Conservation (phyloP, 1,140 invertebrate species). For the Drosophila parabipectinata region DNA sequence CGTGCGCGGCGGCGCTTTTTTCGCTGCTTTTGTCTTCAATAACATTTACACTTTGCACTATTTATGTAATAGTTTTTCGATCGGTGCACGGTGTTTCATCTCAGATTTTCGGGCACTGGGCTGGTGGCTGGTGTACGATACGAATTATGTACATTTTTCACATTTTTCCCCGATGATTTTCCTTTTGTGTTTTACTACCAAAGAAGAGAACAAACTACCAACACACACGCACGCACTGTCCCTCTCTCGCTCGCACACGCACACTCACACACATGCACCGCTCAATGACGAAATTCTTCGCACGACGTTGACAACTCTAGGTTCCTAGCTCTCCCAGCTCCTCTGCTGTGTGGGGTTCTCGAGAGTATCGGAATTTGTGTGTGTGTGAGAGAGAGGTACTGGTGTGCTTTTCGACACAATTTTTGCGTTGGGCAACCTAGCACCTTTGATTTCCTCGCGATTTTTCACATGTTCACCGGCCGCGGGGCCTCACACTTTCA, state of each 20-base stretch:
- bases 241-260: conserved; percentile 55
- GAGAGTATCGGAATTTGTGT: conserved; percentile 20
- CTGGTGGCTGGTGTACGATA: conserved; percentile 3
- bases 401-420: conserved; percentile 67
- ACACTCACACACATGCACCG: conserved; percentile 45
- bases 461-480: conserved; percentile 49
- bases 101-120: conserved; percentile 39
- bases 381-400: conserved; percentile 34
- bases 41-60: conserved; percentile 81
- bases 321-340: conserved; percentile 71
- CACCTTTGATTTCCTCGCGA: conserved; percentile 39
- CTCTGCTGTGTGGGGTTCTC: conserved; percentile 23
- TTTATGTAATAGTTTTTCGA: conserved; percentile 81
- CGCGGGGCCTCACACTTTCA: conserved; percentile 37
- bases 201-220: conserved; percentile 55
- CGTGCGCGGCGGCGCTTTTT: conserved; percentile 64
- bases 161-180: conserved; percentile 60
- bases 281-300: conserved; percentile 83
- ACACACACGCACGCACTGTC: conserved; percentile 48
- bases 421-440: conserved; percentile 57
- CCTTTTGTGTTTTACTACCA: conserved; percentile 74
- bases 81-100: conserved; percentile 47
- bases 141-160: conserved; percentile 64
- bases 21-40: conserved; percentile 65
- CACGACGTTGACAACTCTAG: conserved; percentile 76